Conservation (phyloP, 23 tunicate genomes). For the Ascidia mentula region DNA sequence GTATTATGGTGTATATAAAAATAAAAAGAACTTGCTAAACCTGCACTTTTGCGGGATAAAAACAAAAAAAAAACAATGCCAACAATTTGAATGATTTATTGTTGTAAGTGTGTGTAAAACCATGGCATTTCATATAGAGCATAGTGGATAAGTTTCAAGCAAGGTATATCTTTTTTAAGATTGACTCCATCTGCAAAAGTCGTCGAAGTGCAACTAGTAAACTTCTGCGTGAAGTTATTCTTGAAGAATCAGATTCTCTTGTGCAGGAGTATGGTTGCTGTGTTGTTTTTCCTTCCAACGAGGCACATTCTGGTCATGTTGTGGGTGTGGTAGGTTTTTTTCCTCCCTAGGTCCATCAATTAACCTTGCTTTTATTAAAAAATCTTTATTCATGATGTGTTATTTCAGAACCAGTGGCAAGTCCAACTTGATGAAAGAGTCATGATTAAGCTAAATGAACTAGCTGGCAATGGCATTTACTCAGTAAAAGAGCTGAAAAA, state of each 20-base stretch:
- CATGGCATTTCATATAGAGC: too few relatives aligned
- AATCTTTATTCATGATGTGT: not conserved
- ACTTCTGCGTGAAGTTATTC: not conserved
- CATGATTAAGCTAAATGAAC: slow-evolving; percentile 19
- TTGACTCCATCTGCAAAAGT: not conserved
- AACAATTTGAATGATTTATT: too few relatives aligned
- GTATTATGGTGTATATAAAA: too few relatives aligned
- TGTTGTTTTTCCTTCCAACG: slow-evolving; percentile 4
- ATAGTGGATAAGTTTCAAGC: too few relatives aligned
- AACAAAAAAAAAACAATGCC: too few relatives aligned
- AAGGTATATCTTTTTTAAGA: too few relatives aligned
- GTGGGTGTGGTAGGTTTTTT: not conserved
- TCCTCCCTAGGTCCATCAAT: too few relatives aligned
- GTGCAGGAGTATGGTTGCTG: slow-evolving; percentile 7
- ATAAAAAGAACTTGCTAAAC: too few relatives aligned
- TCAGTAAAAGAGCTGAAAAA: slow-evolving; percentile 13
- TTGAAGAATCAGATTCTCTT: not conserved
- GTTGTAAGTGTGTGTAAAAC: too few relatives aligned
- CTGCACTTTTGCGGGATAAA: too few relatives aligned
- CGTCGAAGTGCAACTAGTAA: not conserved
- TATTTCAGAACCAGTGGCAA: slow-evolving; percentile 8
- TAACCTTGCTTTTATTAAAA: not conserved
- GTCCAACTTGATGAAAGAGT: slow-evolving; percentile 9
- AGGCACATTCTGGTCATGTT: not conserved
- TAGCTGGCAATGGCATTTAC: slow-evolving; percentile 19